Base-by-base conservation (phyloP, 2,888 invertebrate genomes). In the Stenodema calcarata region DNA sequence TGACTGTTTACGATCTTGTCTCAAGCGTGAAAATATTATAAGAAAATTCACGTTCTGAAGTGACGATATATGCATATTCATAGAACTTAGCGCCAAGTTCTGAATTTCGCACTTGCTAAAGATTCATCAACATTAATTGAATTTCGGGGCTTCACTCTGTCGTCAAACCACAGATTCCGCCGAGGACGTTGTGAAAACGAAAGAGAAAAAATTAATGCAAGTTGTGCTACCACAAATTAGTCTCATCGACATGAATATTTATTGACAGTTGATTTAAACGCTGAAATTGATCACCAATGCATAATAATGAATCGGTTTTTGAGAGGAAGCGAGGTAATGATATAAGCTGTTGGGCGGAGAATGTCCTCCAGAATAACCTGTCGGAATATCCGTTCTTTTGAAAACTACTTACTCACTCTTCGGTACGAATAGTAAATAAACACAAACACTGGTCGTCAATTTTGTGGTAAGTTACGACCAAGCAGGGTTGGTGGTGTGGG, bases 251-350 rank as follows among this genome's bases (percentile, higher is more conserved):
- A 78, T 78, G 78, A 42, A 78, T 78, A 78, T 44, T 78, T 44
- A 78, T 78, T 27, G 78, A 78, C 78, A 42, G 78, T 78, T 78
- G 78, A 76, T 78, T 78, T 78, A 78, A 44, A 41, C 42, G n/a
- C 23, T 2, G 78, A 44, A 78, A 78, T 78, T 78, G 78, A 78
- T 78, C 78, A 78, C 78, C 78, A 78, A 78, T 78, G 78, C 78
- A 78, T 78, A 78, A 42, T 78, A 78, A 78, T 78, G 78, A 78
- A 78, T 78, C 7, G 78, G 7, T 42, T 78, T 44, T 78, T 27
- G 18, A 27, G 27, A n/a, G 78, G 41, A 78, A 42, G 41, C 12
- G 44, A 12, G 23, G 23, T 78, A 44, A 44, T 78, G 78, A 78
- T 18, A 78, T 78, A 12, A 18, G 11, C 62, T 27, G 23, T 62